These are phyloP conservation scores for Parazoanthus atlanticus DNA, from an alignment of 92 coral and sea anemone species.

Conservation along the genomic window DNA sequence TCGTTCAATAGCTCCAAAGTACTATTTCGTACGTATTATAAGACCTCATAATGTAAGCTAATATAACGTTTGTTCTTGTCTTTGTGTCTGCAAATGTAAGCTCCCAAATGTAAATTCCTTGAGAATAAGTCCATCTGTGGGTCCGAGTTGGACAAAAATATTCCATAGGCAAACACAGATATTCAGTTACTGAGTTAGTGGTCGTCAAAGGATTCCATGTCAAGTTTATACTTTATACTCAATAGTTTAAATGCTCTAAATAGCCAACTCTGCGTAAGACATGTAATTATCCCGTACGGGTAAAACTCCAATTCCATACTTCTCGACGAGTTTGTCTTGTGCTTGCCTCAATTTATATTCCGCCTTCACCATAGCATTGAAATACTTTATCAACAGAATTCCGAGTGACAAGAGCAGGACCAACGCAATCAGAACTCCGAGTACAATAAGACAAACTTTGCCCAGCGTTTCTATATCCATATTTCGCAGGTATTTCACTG, in stretches of 20 bases:
- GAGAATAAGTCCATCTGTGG: background rate
- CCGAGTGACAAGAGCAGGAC: slow-evolving; percentile 21
- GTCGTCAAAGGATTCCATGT: background rate
- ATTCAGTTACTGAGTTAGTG: background rate
- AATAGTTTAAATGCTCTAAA: background rate
- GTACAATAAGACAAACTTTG: slow-evolving; percentile 12
- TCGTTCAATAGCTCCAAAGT: too few species aligned
- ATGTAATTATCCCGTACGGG: slow-evolving; percentile 34
- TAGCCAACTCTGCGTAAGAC: slow-evolving; percentile 33
- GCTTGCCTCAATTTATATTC: slow-evolving; percentile 33
- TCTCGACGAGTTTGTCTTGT: slow-evolving; percentile 39
- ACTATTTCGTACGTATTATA: too few species aligned
- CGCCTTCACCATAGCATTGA: slow-evolving; percentile 43
- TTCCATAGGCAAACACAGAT: background rate
- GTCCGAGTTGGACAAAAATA: background rate
- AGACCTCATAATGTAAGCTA: too few species aligned
- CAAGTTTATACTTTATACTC: background rate
- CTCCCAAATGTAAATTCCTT: background rate
- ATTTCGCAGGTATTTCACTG: background rate
- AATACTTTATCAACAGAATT: slow-evolving; percentile 14
- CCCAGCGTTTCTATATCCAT: slow-evolving; percentile 36
- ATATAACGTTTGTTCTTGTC: too few species aligned
- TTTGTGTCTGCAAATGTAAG: too few species aligned
- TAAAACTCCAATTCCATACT: slow-evolving; percentile 26
- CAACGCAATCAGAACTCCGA: slow-evolving; percentile 26